Evolutionary conservation across 2,888 invertebrate genomes (phyloP).

Genomic region (Rambutsinella grinnellia): DNA sequence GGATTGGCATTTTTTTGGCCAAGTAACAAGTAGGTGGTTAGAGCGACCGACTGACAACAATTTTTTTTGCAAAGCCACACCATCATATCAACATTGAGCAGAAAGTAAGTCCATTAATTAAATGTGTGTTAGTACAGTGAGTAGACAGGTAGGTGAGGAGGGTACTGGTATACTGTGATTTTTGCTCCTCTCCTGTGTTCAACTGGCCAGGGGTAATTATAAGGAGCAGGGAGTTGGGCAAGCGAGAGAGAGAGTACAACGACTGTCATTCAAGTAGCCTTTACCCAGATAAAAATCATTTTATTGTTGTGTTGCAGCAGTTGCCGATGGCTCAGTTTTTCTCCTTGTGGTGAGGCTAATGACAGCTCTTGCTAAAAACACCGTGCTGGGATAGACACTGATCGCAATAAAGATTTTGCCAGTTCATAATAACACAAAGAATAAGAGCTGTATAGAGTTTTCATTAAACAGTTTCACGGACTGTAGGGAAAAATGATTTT

Average conservation of each 20-base stretch:
- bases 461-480: too few relatives aligned
- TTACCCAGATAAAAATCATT: conserved; percentile 47
- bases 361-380: conserved; percentile 24
- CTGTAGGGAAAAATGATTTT: too few relatives aligned
- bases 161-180: conserved; percentile 7
- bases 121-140: conserved; percentile 1
- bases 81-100: conserved; percentile 5
- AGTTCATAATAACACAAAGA: too few relatives aligned
- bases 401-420: too few relatives aligned
- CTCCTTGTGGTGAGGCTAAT: conserved; percentile 18
- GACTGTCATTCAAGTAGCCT: conserved; percentile 54
- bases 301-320: too few relatives aligned
- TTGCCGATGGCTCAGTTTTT: conserved; percentile 30
- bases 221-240: conserved; percentile 2
- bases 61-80: conserved; percentile 20
- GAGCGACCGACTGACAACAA: conserved; percentile 49
- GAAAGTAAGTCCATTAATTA: conserved; percentile 15
- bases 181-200: neutral
- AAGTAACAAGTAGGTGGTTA: conserved; percentile 1
- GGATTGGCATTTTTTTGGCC: neutral
- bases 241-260: conserved; percentile 37
- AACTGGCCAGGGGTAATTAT: neutral
- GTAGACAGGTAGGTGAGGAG: conserved; percentile 10
- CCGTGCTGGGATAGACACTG: too few relatives aligned
- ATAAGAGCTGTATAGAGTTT: too few relatives aligned